Conservation (phyloP, 2,113 vertebrate genomes). For the Setophaga kirtlandii region DNA sequence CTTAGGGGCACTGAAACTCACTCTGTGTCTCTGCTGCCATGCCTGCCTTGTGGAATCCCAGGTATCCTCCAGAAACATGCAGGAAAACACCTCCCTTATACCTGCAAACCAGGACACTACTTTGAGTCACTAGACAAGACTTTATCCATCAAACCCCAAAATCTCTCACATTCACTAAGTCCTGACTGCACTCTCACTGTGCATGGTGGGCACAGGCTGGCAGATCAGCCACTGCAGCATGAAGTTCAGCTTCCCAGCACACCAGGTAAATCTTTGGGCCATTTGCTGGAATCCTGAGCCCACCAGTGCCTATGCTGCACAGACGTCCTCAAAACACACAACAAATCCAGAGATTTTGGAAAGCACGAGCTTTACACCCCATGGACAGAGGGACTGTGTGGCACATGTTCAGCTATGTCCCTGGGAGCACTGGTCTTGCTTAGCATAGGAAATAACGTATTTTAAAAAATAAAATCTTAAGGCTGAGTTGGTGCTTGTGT, state of each 20-base stretch:
- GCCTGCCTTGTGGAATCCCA: neutral
- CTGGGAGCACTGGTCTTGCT: neutral
- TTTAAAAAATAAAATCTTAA: neutral
- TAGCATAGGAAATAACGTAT: neutral
- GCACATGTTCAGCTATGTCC: neutral
- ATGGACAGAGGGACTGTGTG: rapidly evolving
- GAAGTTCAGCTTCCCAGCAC: neutral
- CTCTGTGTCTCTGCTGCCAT: neutral
- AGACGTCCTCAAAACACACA: neutral
- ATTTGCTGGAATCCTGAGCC: neutral
- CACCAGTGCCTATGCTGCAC: neutral
- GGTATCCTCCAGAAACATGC: neutral
- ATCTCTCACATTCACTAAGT: neutral
- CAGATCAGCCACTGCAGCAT: neutral
- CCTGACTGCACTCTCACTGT: neutral
- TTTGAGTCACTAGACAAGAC: neutral
- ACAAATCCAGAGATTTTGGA: neutral
- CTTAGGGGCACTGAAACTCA: neutral
- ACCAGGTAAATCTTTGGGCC: neutral
- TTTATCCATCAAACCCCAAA: neutral
- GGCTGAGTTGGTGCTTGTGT: neutral
- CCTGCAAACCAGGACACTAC: neutral
- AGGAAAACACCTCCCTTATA: neutral
- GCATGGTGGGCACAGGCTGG: neutral
- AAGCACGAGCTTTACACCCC: neutral